Evolutionary conservation across 2,797 vertebrate genomes (phyloP).

Genomic region (Pygocentrus nattereri): DNA sequence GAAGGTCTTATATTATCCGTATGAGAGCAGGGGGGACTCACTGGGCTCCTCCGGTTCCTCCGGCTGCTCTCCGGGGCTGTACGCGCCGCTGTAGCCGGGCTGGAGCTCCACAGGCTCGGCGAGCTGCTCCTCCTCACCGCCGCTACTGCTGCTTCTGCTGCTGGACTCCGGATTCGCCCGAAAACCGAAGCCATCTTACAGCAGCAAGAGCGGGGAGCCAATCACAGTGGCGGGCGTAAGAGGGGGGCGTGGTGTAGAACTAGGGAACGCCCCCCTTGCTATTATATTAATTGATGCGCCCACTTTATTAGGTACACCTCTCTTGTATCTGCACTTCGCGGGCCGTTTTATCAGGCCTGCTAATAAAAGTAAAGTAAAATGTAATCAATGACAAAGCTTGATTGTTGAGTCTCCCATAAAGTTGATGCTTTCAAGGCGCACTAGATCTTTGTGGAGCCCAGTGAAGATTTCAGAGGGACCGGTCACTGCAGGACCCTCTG

Average conservation of each 20-base stretch:
- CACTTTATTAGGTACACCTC: too few relatives aligned
- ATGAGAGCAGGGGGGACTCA: not conserved
- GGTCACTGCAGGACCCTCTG: too few relatives aligned
- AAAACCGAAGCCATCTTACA: conserved; percentile 80
- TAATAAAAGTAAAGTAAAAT: too few relatives aligned
- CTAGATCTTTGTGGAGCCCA: too few relatives aligned
- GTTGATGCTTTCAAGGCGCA: too few relatives aligned
- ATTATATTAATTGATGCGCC: too few relatives aligned
- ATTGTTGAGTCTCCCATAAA: too few relatives aligned
- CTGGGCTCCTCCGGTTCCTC: not conserved
- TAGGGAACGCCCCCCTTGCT: not conserved
- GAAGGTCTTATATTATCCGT: not conserved
- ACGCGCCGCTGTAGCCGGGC: not conserved
- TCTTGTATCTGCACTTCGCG: too few relatives aligned
- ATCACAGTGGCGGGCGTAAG: conserved; percentile 38
- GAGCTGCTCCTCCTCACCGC: not conserved
- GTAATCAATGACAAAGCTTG: too few relatives aligned
- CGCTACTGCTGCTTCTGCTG: not conserved
- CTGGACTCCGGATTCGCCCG: conserved; percentile 43
- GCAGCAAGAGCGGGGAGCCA: conserved; percentile 53
- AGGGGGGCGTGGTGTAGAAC: conserved; percentile 6
- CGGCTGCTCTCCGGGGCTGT: not conserved
- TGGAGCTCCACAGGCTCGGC: not conserved
- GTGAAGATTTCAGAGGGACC: too few relatives aligned
- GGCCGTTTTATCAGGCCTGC: too few relatives aligned